Evolutionary conservation across 2,888 invertebrate species (phyloP).

Genomic region (Syritta pipiens): DNA sequence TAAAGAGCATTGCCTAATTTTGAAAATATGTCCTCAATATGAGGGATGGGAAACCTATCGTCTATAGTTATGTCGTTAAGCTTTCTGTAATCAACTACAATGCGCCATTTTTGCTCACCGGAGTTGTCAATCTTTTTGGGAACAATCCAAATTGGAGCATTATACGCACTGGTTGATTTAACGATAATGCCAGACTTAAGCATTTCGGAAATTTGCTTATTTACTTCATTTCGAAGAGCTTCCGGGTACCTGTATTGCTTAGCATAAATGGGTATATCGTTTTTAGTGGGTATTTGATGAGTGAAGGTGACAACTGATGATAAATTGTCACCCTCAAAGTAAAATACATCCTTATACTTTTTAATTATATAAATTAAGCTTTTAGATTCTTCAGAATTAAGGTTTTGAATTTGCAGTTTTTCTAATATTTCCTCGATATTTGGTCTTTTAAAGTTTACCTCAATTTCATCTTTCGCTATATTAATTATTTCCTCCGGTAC

Average conservation of each 20-base stretch:
- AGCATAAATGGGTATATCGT: conserved; percentile 13
- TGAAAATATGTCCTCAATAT: neutral
- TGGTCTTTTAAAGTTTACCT: neutral
- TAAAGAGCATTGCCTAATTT: neutral
- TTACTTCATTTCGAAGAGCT: neutral
- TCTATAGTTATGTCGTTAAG: neutral
- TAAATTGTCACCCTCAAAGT: neutral
- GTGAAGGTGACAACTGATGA: neutral
- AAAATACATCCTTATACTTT: neutral
- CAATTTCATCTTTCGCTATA: neutral
- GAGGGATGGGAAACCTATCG: neutral
- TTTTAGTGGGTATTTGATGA: conserved; percentile 10
- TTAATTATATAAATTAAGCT: neutral
- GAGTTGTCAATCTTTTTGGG: conserved; percentile 43
- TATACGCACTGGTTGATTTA: conserved; percentile 21
- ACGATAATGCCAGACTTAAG: conserved; percentile 21
- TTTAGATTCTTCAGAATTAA: conserved; percentile 6
- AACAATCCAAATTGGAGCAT: conserved; percentile 43
- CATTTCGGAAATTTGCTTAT: conserved; percentile 3
- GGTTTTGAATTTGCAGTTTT: conserved; percentile 8
- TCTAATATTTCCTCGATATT: neutral
- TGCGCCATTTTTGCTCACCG: neutral
- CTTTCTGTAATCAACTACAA: neutral
- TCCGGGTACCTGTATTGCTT: conserved; percentile 10
- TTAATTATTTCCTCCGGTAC: conserved; percentile 2